These are phyloP conservation scores for Glyptemys insculpta DNA, from an alignment of 2,797 vertebrate species.

Conservation along the genomic window DNA sequence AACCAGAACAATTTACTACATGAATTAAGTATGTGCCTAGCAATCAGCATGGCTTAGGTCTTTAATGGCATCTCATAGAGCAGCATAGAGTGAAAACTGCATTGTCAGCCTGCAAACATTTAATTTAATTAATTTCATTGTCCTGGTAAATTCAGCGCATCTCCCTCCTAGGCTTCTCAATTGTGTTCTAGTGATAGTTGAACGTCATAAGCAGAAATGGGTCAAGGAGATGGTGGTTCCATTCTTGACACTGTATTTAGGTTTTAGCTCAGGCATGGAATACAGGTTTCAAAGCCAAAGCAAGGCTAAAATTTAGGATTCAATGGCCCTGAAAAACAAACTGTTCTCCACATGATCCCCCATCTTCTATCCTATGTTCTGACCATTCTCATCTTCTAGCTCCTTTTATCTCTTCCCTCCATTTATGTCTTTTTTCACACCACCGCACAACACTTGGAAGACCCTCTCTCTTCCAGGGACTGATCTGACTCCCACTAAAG, in stretches of 20 bases:
- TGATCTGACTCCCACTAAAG: neutral
- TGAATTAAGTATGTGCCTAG: neutral
- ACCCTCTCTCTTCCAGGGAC: neutral
- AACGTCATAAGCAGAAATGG: neutral
- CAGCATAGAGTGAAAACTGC: neutral
- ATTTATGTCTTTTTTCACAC: neutral
- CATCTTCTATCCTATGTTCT: neutral
- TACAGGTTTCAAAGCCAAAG: slow-evolving; percentile 25
- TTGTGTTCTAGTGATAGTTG: neutral
- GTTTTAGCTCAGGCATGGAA: neutral
- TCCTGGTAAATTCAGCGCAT: neutral
- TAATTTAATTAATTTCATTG: neutral
- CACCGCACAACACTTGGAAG: neutral
- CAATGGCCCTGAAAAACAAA: neutral
- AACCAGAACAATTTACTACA: neutral
- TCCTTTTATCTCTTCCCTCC: neutral
- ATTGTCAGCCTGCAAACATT: neutral
- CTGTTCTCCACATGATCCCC: neutral
- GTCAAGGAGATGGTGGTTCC: neutral
- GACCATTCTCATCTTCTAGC: neutral
- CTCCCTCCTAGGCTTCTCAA: neutral
- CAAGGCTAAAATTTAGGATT: neutral
- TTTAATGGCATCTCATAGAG: neutral
- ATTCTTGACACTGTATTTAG: neutral
- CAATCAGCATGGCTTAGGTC: neutral